Percentiles rank a stretch among this genome's conserved stretches.
Conservation (phyloP, 2,888 invertebrate species). For the Drosophila stalkeri region DNA sequence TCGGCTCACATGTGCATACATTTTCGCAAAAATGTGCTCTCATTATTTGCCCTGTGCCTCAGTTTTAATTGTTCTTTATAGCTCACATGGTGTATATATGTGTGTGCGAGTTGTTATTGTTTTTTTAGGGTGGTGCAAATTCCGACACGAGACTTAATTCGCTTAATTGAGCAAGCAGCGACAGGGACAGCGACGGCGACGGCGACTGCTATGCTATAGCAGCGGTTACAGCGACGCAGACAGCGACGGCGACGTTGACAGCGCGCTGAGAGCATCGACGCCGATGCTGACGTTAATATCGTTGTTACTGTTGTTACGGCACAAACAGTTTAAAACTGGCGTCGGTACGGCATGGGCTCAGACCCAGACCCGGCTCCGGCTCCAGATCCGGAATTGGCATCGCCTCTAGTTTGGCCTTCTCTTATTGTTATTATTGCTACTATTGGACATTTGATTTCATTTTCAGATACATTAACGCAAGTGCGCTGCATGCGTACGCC, state of each 20-base stretch:
- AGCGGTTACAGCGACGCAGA: constrained; percentile 19
- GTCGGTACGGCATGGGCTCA: constrained; percentile 56
- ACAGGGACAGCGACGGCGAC: constrained; percentile 35
- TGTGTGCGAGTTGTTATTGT: constrained; percentile 45
- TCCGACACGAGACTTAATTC: constrained; percentile 82
- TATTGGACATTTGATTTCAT: constrained; percentile 69
- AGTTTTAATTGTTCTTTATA: constrained; percentile 68
- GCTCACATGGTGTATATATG: constrained; percentile 10
- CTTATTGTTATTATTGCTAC: constrained; percentile 15
- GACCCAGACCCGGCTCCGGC: constrained; percentile 19
- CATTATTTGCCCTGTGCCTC: constrained; percentile 43
- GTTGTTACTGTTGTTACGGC: constrained; percentile 35
- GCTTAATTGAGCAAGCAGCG: constrained; percentile 78
- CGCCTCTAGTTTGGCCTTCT: constrained; percentile 21
- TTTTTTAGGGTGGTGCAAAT: constrained; percentile 74
- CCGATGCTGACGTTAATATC: constrained; percentile 15
- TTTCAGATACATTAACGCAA: constrained; percentile 77
- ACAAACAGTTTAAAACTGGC: constrained; percentile 75
- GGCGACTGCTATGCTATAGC: constrained; percentile 21
- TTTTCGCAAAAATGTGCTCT: constrained; percentile 37
- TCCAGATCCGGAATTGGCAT: constrained; percentile 20
- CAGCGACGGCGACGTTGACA: constrained; percentile 20
- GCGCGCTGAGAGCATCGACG: constrained; percentile 21
- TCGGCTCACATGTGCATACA: constrained; percentile 6
- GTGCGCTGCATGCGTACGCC: constrained; percentile 74